Percentiles rank a stretch among this genome's conserved stretches.
Conservation (phyloP, 2,888 invertebrate genomes). For the Drosophila greeni region DNA sequence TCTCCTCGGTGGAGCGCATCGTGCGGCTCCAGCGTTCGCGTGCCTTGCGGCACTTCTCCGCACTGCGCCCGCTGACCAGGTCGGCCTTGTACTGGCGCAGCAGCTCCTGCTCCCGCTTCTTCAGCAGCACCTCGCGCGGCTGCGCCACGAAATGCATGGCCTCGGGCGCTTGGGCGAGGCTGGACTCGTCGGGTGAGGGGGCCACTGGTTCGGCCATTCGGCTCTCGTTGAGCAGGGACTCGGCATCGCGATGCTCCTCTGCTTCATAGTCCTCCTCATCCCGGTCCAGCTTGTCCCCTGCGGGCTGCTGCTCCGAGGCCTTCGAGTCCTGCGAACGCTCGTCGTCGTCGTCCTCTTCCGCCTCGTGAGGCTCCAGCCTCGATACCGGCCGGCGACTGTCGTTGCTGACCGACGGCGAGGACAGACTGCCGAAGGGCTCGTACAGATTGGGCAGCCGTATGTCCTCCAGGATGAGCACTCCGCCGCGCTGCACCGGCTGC, state of each 20-base stretch:
- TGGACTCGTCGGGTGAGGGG: not conserved
- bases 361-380: not conserved
- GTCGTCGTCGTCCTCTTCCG: not conserved
- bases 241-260: not conserved
- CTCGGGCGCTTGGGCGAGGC: not conserved
- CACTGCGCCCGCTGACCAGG: conserved; percentile 41
- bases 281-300: not conserved
- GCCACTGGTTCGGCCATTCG: not conserved
- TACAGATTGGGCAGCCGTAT: conserved; percentile 56
- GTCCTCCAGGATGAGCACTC: conserved; percentile 56
- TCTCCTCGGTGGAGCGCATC: conserved; percentile 15
- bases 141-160: not conserved
- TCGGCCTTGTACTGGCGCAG: conserved; percentile 47
- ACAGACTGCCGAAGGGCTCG: conserved; percentile 12
- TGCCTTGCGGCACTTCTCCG: conserved; percentile 44
- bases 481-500: conserved; percentile 37
- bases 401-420: conserved; percentile 18
- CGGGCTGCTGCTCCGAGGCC: not conserved
- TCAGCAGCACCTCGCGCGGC: conserved; percentile 31
- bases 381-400: conserved; percentile 4
- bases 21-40: conserved; percentile 48
- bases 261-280: not conserved
- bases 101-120: conserved; percentile 47
- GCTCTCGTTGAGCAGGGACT: not conserved
- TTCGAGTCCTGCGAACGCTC: conserved; percentile 4